These are phyloP conservation scores for Leptobrachium leishanense DNA, from an alignment of 2,113 vertebrate genomes.

Conservation along the genomic window DNA sequence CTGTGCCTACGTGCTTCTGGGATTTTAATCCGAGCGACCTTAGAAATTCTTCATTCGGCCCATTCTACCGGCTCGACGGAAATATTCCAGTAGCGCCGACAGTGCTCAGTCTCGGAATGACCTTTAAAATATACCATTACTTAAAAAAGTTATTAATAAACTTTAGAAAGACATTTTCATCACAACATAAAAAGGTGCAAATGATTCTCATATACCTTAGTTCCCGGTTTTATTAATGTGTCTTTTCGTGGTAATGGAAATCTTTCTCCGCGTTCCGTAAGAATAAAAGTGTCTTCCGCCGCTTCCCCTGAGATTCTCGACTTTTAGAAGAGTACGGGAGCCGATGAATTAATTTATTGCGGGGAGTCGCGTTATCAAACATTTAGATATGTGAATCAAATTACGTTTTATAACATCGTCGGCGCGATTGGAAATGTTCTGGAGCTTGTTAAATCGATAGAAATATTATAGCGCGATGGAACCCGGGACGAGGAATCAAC, in stretches of 20 bases:
- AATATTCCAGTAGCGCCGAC: background rate
- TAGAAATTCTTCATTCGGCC: conserved; percentile 10
- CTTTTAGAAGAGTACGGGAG: conserved; percentile 74
- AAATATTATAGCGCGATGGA: conserved; percentile 75
- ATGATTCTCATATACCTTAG: conserved; percentile 73
- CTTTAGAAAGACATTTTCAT: conserved; percentile 38
- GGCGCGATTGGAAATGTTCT: conserved; percentile 82
- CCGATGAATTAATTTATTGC: conserved; percentile 76
- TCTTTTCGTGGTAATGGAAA: conserved; percentile 75
- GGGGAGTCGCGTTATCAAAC: conserved; percentile 77
- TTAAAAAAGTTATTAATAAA: conserved; percentile 35
- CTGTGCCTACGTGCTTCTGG: too few relatives aligned
- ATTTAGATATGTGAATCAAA: conserved; percentile 81
- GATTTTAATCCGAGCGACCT: background rate
- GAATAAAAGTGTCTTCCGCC: conserved; percentile 79
- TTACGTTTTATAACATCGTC: conserved; percentile 79
- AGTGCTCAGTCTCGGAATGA: conserved; percentile 4
- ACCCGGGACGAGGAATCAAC: conserved; percentile 79
- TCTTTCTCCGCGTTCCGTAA: conserved; percentile 80
- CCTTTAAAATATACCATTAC: conserved; percentile 30
- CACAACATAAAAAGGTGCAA: conserved; percentile 50
- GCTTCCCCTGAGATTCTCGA: conserved; percentile 74
- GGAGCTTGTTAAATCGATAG: conserved; percentile 79
- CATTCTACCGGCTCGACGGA: background rate
- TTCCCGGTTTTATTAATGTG: conserved; percentile 71